Base-by-base conservation (phyloP, 2,888 invertebrate species). In the Nomada lathburiana region DNA sequence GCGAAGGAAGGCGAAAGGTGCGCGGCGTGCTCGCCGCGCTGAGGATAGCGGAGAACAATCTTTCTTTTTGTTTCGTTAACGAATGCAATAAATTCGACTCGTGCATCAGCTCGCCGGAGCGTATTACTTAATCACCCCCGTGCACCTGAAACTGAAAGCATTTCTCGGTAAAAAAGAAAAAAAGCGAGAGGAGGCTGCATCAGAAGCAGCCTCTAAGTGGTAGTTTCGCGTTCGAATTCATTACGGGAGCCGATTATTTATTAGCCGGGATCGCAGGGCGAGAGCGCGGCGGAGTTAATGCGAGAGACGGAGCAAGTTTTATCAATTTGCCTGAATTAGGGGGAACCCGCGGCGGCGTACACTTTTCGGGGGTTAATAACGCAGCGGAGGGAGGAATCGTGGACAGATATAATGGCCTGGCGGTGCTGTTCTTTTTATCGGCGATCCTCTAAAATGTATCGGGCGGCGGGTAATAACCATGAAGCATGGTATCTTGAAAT, bases 231-330 rank as follows among this genome's bases (percentile, higher is more conserved):
- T 64, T 52, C 78, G 67, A 88, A 86, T 86, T 86, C 86, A 86
- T 88, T 86, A 86, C 74, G 47, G 13, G 36, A 23, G 36, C 7
- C 69, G 86, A 83, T 86, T 86, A 86, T 88, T 85, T 86, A 88
- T 88, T 69, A 70, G 62, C 67, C 20, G 11, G 11, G 70, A 67
- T 59, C 70, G 67, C 29, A 64, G 67, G 69, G 62, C 13, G 68
- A 57, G 59, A 67, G 53, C 53, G 26, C 11, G 42, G 55, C 29
- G 9, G 59, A 26, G 11, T 26, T 57, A 36, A 65, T 53, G 62
- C 23, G 44, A 62, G 50, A 36, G 62, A 13, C 16, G 0, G 42
- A 55, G 59, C 55, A 36, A 70, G 44, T 64, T 76, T 84, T 74
- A 80, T 84, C 80, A 80, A 80, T 76, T 80, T 76, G 36, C 59